These are phyloP conservation scores for Tympanoctomys barrerae DNA, from an alignment of 2,797 vertebrate species.

Conservation along the genomic window DNA sequence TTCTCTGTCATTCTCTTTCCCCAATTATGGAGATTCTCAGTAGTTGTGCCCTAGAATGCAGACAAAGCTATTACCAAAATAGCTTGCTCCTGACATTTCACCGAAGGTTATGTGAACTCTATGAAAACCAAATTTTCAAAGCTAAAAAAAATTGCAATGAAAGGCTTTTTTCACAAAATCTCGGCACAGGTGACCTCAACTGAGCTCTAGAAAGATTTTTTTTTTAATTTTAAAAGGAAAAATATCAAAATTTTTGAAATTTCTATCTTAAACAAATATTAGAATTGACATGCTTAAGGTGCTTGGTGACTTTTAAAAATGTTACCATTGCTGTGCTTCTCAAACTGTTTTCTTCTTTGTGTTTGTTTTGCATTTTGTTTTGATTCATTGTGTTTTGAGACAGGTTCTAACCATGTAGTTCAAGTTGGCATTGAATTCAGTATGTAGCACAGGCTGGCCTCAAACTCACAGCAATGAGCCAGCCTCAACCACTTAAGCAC, in stretches of 20 bases:
- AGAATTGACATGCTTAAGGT: constrained; percentile 1
- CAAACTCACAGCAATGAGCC: neutral
- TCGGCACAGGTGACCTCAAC: neutral
- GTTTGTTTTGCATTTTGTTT: neutral
- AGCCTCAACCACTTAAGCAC: neutral
- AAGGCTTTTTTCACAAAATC: constrained; percentile 56
- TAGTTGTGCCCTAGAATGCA: neutral
- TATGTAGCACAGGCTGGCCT: neutral
- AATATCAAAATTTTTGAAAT: constrained; percentile 4
- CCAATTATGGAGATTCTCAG: neutral
- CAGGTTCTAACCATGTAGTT: neutral
- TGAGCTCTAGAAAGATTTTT: neutral
- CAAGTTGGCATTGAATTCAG: neutral
- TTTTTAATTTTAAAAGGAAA: neutral
- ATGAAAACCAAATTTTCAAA: constrained; percentile 65
- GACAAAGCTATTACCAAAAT: neutral
- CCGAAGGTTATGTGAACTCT: neutral
- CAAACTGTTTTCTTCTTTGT: neutral
- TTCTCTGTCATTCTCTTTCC: neutral
- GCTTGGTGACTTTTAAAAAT: constrained; percentile 9
- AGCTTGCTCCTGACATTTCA: constrained; percentile 34
- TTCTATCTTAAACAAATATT: constrained; percentile 51
- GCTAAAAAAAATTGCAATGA: constrained; percentile 32
- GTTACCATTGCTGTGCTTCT: neutral
- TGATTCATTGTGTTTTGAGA: neutral